phyloP scores from a whole-genome alignment of 2,888 invertebrate species.

The Melipona bicolor region DNA sequence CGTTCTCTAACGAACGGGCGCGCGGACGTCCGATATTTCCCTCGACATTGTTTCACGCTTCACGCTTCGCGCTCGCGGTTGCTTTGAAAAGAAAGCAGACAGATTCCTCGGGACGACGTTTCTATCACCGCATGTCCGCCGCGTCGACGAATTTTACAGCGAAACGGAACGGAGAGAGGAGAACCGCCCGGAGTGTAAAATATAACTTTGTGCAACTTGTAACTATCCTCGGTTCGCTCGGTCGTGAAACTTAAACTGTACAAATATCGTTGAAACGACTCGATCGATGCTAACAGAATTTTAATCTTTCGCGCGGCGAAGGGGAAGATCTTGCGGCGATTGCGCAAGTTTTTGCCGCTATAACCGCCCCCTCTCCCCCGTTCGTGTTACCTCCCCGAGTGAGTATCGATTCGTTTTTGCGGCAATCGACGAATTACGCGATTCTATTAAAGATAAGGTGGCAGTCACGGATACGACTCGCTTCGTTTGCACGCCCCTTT shows the following conservation, averaged over 20 bases:
- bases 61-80: no score
- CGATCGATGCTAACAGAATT: conserved; percentile 7
- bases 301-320: not conserved
- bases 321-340: conserved; percentile 2
- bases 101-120: not conserved
- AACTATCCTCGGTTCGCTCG: not conserved
- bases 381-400: no score
- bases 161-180: not conserved
- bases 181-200: no score
- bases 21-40: conserved; percentile 11
- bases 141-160: no score
- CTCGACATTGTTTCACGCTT: not conserved
- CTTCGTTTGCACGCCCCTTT: not conserved
- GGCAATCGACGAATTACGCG: conserved; percentile 64
- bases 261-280: conserved; percentile 26
- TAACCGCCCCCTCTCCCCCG: no score
- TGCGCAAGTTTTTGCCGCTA: conserved; percentile 33
- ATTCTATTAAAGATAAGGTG: conserved; percentile 63
- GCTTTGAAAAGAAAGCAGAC: not conserved
- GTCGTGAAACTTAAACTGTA: not conserved
- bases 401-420: conserved; percentile 44
- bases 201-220: not conserved
- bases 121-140: not conserved
- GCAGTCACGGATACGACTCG: conserved; percentile 12
- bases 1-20: conserved; percentile 10